Base-by-base conservation (phyloP, 2,888 invertebrate species). In the Camponotus fellah region DNA sequence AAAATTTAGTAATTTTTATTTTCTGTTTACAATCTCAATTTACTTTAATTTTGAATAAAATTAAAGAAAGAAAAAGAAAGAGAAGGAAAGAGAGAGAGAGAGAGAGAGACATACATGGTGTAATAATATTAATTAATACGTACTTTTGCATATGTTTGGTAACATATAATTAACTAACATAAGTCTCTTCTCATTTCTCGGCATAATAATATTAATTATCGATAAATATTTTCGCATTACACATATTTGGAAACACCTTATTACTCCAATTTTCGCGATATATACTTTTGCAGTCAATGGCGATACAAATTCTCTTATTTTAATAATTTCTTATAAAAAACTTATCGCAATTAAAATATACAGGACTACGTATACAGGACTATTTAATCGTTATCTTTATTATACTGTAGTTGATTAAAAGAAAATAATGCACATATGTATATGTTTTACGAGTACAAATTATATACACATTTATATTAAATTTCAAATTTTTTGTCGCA, bases 301-400 rank as follows among this genome's bases (percentile, higher is more conserved):
- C 34, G 46, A 17, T 62, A 62, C 9, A 43, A 75, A 62, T 14
- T 75, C 9, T 34, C 9, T 34, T 32, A 5, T 34, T 14, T 34
- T 32, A 14, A 34, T 46, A 32, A 12, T 56, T 74, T 60, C 32
- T 40, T 74, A 17, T 49, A 74, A 60, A 75, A 26, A 62, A 62
- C 32, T 64, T 64, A 75, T 62, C 14, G 43, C 32, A 34, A 14
- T 46, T 62, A 21, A 46, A 75, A 75, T 62, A 21, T 34, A 62
- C n/a, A 2, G 43, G 26, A 40, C 4, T 58, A 26, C 32, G 26
- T 9, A 46, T 68, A n/a, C n/a, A n/a, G n/a, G n/a, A n/a, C n/a
- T n/a, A n/a, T n/a, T n/a, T n/a, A n/a, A n/a, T n/a, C n/a, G 17
- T 46, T 32, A 5, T 69, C 0, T 32, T 32, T 26, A 66, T 21